Conservation (phyloP, 2,113 vertebrate species). For the Noturus placidus region DNA sequence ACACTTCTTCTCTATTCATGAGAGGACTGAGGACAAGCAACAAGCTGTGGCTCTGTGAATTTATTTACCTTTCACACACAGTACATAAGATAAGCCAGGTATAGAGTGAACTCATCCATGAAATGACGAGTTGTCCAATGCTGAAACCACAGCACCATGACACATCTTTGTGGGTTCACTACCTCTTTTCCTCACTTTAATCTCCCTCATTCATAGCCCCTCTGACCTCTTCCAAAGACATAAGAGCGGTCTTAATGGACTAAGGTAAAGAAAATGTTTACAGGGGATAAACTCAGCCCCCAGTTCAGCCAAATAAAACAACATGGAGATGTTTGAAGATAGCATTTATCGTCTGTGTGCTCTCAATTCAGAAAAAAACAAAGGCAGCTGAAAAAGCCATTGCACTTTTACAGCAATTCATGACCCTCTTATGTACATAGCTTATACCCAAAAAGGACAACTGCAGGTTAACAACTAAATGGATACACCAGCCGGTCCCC, state of each 20-base stretch:
- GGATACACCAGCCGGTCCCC: slow-evolving; percentile 1
- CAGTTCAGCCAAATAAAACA: slow-evolving; percentile 17
- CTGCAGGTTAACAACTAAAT: slow-evolving; percentile 28
- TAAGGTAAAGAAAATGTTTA: slow-evolving; percentile 26
- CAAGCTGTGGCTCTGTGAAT: slow-evolving; percentile 16
- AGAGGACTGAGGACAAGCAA: slow-evolving; percentile 15
- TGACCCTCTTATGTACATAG: slow-evolving; percentile 17
- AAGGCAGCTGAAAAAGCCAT: neutral
- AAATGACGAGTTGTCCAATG: slow-evolving; percentile 17
- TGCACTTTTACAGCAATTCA: slow-evolving; percentile 20
- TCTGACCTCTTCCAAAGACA: slow-evolving; percentile 9
- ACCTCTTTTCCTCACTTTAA: slow-evolving; percentile 5
- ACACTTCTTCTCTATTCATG: slow-evolving; percentile 40
- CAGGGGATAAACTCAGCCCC: slow-evolving; percentile 9
- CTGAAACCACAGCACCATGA: slow-evolving; percentile 9
- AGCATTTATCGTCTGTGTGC: slow-evolving; percentile 1
- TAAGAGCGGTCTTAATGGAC: slow-evolving; percentile 16
- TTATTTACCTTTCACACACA: slow-evolving; percentile 21
- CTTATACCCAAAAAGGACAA: slow-evolving; percentile 25
- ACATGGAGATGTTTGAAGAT: slow-evolving; percentile 5
- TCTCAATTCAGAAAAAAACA: neutral
- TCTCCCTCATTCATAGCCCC: neutral
- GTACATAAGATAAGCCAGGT: neutral
- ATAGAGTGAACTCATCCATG: slow-evolving; percentile 20
- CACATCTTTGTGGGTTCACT: slow-evolving; percentile 13